Conservation (phyloP, 1,140 invertebrate genomes). For the Orius laevigatus region DNA sequence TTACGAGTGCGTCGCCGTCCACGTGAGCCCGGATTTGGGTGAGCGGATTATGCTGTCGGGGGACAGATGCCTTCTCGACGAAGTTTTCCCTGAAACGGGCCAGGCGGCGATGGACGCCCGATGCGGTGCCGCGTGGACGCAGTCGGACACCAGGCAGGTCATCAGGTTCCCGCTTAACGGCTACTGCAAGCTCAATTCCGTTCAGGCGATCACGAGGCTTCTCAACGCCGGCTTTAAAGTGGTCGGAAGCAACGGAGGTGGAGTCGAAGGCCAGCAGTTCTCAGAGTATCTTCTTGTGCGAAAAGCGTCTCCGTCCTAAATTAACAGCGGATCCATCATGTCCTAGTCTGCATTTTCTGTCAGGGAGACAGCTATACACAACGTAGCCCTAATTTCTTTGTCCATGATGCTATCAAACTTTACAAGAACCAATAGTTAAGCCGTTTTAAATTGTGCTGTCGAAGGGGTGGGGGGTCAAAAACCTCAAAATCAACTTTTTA, state of each 20-base stretch:
- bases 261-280: slow-evolving; percentile 82
- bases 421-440: no score
- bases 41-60: slow-evolving; percentile 74
- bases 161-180: slow-evolving; percentile 83
- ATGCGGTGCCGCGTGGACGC: slow-evolving; percentile 65
- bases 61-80: slow-evolving; percentile 59
- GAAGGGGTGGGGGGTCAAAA: no score
- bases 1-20: slow-evolving; percentile 71
- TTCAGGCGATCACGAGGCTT: slow-evolving; percentile 74
- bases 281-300: slow-evolving; percentile 78
- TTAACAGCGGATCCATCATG: no score
- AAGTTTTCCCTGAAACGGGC: slow-evolving; percentile 74
- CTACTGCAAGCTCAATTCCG: slow-evolving; percentile 80
- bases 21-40: slow-evolving; percentile 75
- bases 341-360: no score
- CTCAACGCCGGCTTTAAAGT: slow-evolving; percentile 70
- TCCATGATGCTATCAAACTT: no score
- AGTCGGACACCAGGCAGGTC: slow-evolving; percentile 66
- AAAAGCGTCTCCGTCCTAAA: slow-evolving; percentile 13
- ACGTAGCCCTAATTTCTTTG: no score
- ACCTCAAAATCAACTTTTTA: no score
- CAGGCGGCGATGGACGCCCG: slow-evolving; percentile 67
- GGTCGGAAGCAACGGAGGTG: slow-evolving; percentile 69
- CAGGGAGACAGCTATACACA: no score
- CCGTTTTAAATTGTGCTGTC: no score